Percentiles rank a stretch among this genome's conserved stretches.
Evolutionary conservation across 1,140 invertebrate genomes (phyloP).

Genomic region (Pogonomyrmex barbatus): DNA sequence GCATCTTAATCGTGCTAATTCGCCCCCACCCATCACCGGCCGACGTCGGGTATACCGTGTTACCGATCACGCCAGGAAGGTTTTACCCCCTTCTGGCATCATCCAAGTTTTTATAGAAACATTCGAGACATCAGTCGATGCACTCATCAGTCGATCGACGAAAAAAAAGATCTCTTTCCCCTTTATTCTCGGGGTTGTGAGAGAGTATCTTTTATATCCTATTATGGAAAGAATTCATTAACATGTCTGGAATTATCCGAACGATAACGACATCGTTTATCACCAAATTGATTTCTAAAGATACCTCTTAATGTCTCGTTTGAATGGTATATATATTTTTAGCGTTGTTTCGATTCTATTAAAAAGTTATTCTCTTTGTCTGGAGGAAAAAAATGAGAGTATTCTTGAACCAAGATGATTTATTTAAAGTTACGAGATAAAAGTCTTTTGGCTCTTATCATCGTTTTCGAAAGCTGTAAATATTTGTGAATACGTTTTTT

Average conservation of each 20-base stretch:
- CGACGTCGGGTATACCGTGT: slow-evolving; percentile 62
- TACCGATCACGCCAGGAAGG: slow-evolving; percentile 52
- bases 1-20: slow-evolving; percentile 76
- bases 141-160: neutral
- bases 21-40: slow-evolving; percentile 69
- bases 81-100: slow-evolving; percentile 28
- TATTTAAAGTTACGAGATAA: neutral
- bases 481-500: neutral
- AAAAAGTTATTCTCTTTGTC: neutral
- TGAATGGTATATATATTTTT: neutral
- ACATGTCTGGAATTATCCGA: neutral
- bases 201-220: neutral
- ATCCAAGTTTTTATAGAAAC: slow-evolving; percentile 58
- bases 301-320: neutral
- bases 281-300: neutral
- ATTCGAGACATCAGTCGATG: neutral
- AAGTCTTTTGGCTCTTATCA: neutral
- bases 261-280: neutral
- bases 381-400: neutral
- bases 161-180: neutral
- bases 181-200: slow-evolving; percentile 2
- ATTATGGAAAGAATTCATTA: neutral
- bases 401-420: neutral
- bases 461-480: neutral
- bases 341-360: neutral